These are phyloP conservation scores for Drosophila niveifrons DNA, from an alignment of 2,888 invertebrate genomes.

Conservation along the genomic window DNA sequence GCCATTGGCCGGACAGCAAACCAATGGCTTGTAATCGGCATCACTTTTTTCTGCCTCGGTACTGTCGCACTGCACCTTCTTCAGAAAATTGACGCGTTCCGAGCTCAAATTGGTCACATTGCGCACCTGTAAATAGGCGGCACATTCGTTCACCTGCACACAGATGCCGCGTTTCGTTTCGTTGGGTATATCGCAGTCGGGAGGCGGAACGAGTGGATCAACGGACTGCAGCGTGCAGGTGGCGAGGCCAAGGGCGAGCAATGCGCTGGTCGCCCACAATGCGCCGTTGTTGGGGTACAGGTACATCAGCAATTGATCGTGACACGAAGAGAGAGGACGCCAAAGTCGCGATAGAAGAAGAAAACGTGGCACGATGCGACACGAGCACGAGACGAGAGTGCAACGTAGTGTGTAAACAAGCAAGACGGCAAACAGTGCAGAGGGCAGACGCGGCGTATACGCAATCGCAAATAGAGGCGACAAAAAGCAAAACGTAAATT, in stretches of 20 bases:
- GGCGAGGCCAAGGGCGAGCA: conserved; percentile 42
- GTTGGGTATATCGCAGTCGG: conserved; percentile 84
- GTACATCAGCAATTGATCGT: conserved; percentile 48
- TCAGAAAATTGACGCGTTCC: conserved; percentile 83
- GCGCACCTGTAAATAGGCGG: conserved; percentile 82
- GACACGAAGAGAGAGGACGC: conserved; percentile 2
- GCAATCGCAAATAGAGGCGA: conserved; percentile 46
- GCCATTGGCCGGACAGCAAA: conserved; percentile 83
- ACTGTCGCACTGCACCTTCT: conserved; percentile 83
- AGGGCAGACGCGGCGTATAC: conserved; percentile 60
- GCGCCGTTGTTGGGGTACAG: conserved; percentile 35
- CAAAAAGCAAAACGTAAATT: conserved; percentile 28
- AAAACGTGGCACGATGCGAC: conserved; percentile 20
- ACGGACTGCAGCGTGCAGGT: conserved; percentile 4
- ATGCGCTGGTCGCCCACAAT: conserved; percentile 56
- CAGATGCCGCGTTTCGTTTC: conserved; percentile 83
- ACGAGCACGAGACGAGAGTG: neutral
- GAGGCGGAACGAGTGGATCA: neutral
- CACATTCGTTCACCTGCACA: conserved; percentile 74
- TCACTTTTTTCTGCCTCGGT: conserved; percentile 41
- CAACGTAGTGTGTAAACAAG: conserved; percentile 43
- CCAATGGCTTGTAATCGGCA: conserved; percentile 59
- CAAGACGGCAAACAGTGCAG: conserved; percentile 9
- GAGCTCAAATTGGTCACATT: conserved; percentile 78
- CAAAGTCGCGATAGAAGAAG: conserved; percentile 20